Conservation (phyloP, 2,797 vertebrate species). For the Hipposideros larvatus region DNA sequence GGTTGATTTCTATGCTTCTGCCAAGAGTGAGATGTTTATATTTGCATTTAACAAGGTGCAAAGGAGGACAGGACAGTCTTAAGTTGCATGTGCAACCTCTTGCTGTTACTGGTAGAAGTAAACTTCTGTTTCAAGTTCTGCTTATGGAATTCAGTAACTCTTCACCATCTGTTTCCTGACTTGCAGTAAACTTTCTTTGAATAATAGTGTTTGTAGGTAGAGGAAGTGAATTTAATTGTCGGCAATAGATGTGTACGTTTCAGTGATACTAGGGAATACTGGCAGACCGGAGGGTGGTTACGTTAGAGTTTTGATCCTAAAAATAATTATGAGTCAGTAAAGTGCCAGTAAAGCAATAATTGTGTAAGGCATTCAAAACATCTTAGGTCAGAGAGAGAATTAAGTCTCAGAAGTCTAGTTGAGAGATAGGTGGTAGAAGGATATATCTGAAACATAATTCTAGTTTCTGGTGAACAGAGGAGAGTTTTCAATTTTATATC, state of each 20-base stretch:
- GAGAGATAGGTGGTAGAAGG: background rate
- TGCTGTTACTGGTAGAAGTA: background rate
- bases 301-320: constrained; percentile 60
- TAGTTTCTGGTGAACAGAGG: background rate
- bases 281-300: background rate
- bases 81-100: background rate
- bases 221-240: constrained; percentile 40
- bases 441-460: constrained; percentile 51
- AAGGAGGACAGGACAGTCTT: background rate
- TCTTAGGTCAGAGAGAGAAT: constrained; percentile 68
- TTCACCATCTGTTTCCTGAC: constrained; percentile 47
- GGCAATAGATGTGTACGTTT: background rate
- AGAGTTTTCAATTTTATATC: constrained; percentile 1
- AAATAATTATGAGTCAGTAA: constrained; percentile 78
- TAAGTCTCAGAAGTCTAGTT: constrained; percentile 36
- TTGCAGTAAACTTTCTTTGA: constrained; percentile 43
- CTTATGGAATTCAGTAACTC: background rate
- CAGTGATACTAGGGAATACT: background rate
- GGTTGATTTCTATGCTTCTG: constrained; percentile 12
- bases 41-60: background rate
- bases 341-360: constrained; percentile 68
- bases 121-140: constrained; percentile 52
- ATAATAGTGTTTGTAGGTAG: constrained; percentile 12
- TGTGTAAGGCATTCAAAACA: constrained; percentile 64
- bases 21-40: background rate